These are phyloP conservation scores for Ia io DNA, from an alignment of 2,113 vertebrate species.

Conservation along the genomic window DNA sequence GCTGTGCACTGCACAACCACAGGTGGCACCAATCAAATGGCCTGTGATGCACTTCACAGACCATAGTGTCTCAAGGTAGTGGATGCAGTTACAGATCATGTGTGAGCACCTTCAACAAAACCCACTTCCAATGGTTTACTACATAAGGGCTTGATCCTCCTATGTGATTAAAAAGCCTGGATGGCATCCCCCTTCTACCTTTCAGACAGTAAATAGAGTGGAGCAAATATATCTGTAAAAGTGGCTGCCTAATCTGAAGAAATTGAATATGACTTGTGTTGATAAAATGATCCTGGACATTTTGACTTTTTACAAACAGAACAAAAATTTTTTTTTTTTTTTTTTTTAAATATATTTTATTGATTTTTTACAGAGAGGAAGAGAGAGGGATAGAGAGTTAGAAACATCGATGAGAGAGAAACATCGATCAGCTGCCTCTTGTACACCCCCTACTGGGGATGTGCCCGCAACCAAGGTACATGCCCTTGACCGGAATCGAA, in stretches of 20 bases:
- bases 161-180: background rate
- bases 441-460: no score
- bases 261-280: background rate
- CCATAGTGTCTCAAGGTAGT: background rate
- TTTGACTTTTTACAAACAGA: background rate
- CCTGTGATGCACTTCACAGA: background rate
- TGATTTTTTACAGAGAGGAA: no score
- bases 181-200: background rate
- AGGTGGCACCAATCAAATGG: background rate
- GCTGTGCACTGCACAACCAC: background rate
- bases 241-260: background rate
- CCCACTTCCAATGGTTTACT: background rate
- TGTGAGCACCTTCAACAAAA: background rate
- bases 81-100: background rate
- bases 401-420: no score
- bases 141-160: background rate
- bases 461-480: no score
- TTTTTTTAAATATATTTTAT: no score
- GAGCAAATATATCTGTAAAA: background rate
- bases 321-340: no score
- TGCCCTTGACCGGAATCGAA: no score
- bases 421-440: no score
- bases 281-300: background rate
- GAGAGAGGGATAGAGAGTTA: no score
- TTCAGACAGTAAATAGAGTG: background rate